phyloP scores from a whole-genome alignment of 2,797 vertebrate species.

The Pseudomugil gertrudae region DNA sequence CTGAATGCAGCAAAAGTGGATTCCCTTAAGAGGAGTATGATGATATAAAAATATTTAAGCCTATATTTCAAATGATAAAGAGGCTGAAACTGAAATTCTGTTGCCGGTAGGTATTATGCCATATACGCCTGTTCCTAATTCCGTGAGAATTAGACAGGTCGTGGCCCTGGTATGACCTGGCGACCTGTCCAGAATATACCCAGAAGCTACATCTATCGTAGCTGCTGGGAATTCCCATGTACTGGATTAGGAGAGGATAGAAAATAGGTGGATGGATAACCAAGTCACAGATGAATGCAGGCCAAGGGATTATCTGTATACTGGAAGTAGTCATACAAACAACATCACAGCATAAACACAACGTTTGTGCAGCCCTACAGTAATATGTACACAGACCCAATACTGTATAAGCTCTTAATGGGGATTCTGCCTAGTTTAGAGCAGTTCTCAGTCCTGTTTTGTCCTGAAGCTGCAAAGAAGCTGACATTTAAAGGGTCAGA shows the following conservation, averaged over 20 bases:
- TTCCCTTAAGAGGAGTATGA: slow-evolving; percentile 1
- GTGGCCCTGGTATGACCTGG: not conserved
- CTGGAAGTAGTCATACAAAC: not conserved
- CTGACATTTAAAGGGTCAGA: not conserved
- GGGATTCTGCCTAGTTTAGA: not conserved
- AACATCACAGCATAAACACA: not conserved
- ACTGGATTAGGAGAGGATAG: no score
- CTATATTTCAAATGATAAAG: slow-evolving; percentile 10
- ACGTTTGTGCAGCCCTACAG: not conserved
- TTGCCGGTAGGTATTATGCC: slow-evolving; percentile 8
- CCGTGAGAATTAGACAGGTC: slow-evolving; percentile 21
- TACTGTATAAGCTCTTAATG: not conserved
- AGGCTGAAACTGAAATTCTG: slow-evolving; percentile 8
- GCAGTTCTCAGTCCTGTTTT: not conserved
- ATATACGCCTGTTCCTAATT: slow-evolving; percentile 15
- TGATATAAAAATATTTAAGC: slow-evolving; percentile 22
- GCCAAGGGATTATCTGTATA: no score
- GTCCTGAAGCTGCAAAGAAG: not conserved
- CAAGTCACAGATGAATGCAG: no score
- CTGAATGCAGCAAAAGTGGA: slow-evolving; percentile 48
- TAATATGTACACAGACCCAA: not conserved
- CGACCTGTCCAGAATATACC: not conserved
- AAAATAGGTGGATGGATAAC: no score
- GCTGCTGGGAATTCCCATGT: not conserved
- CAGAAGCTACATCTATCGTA: not conserved